phyloP scores from a whole-genome alignment of 1,140 invertebrate species.

The Lepidurus apus region DNA sequence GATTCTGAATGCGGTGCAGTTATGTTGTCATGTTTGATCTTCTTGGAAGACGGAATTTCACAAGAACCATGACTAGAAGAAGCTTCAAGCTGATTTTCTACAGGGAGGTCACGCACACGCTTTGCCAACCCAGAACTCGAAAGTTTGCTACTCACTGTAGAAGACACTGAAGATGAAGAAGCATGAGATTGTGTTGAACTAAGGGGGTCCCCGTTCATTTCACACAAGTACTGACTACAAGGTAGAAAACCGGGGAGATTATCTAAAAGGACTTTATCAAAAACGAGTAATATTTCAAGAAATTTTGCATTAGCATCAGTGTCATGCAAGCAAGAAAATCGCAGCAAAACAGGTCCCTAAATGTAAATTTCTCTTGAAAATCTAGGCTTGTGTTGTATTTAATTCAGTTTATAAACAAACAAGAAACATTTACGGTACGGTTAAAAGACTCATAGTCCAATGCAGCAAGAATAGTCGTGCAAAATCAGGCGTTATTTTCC shows the following conservation, averaged over 20 bases:
- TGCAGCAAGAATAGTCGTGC: too few relatives aligned
- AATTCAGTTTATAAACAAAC: too few relatives aligned
- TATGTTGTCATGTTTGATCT: neutral
- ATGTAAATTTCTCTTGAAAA: too few relatives aligned
- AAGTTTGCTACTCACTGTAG: neutral
- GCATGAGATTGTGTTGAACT: neutral
- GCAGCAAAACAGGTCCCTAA: too few relatives aligned
- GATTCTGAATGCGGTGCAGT: neutral
- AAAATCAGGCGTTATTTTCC: too few relatives aligned
- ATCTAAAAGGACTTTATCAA: neutral
- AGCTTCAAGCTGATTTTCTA: neutral
- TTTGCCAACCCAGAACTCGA: neutral
- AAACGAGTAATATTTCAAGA: neutral
- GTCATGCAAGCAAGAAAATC: too few relatives aligned
- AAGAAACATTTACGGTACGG: too few relatives aligned
- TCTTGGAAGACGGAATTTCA: neutral
- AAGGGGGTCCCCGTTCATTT: neutral
- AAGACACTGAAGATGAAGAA: slow-evolving; percentile 2
- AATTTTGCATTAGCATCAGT: neutral
- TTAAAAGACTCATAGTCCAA: too few relatives aligned
- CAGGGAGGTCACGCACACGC: neutral
- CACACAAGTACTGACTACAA: neutral
- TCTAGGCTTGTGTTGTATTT: too few relatives aligned
- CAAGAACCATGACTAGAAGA: neutral
- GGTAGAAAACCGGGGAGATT: neutral